Conservation (phyloP, 2,113 vertebrate genomes). For the Dermatemys mawii region DNA sequence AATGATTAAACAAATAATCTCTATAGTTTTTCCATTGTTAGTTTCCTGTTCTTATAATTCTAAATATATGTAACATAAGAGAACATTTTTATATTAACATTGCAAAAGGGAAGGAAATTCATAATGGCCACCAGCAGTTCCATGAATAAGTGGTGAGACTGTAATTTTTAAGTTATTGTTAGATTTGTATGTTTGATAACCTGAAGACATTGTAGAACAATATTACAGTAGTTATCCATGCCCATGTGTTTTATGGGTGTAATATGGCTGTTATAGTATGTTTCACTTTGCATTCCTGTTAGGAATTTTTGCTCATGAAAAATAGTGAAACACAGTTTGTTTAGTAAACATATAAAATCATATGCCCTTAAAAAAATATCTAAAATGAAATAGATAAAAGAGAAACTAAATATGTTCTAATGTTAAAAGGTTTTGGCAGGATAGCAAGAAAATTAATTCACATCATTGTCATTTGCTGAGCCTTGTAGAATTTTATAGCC, state of each 20-base stretch:
- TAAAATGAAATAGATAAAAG: constrained; percentile 27
- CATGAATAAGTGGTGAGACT: background rate
- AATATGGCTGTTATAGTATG: background rate
- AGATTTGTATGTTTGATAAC: background rate
- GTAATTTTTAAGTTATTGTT: background rate
- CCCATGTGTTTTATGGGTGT: background rate
- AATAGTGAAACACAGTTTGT: background rate
- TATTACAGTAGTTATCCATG: background rate
- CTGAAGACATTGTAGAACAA: background rate
- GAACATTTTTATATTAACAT: background rate
- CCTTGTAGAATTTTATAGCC: constrained; percentile 77
- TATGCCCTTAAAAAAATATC: constrained; percentile 10
- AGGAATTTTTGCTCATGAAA: background rate
- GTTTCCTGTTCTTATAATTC: background rate
- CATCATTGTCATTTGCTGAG: constrained; percentile 71
- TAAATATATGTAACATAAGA: background rate
- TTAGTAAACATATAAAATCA: background rate
- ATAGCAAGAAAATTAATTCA: constrained; percentile 70
- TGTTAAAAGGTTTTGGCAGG: constrained; percentile 55
- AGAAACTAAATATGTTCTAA: constrained; percentile 47
- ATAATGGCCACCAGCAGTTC: background rate
- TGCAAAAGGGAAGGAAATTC: background rate
- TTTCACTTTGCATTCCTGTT: background rate
- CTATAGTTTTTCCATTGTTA: background rate
- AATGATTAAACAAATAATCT: background rate